A percentile compares a stretch with the other conserved stretches of the same genome.
Evolutionary conservation across 2,113 vertebrate genomes (phyloP).

Genomic region (Chiloscyllium plagiosum): DNA sequence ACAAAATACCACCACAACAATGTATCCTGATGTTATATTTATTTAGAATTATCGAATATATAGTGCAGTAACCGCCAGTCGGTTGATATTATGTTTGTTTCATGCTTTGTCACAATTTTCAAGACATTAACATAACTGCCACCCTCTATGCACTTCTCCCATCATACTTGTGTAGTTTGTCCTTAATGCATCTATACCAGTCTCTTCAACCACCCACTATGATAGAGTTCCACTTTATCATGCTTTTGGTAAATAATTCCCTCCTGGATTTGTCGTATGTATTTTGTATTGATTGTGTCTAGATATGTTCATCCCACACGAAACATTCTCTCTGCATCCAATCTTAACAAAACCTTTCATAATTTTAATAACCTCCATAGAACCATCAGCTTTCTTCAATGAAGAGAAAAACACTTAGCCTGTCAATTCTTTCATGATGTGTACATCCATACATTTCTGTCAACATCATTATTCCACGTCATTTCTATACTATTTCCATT

Average conservation of each 20-base stretch:
- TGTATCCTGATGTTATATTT: neutral
- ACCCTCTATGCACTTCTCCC: neutral
- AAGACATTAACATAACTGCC: neutral
- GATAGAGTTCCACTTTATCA: neutral
- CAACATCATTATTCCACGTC: too few relatives aligned
- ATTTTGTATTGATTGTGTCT: too few relatives aligned
- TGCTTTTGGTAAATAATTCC: neutral
- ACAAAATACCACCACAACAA: conserved; percentile 5
- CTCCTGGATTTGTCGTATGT: too few relatives aligned
- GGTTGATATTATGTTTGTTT: neutral
- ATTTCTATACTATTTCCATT: too few relatives aligned
- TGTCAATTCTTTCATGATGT: too few relatives aligned
- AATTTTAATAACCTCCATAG: too few relatives aligned
- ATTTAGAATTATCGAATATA: neutral
- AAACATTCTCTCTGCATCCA: too few relatives aligned
- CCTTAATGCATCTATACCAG: neutral
- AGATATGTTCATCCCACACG: too few relatives aligned
- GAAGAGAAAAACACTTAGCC: too few relatives aligned
- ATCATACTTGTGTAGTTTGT: neutral
- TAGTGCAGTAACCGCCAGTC: neutral
- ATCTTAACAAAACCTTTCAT: too few relatives aligned
- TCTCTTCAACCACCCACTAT: neutral
- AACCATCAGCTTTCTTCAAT: too few relatives aligned
- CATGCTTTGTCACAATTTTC: neutral
- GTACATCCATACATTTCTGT: too few relatives aligned